phyloP scores from a whole-genome alignment of 2,797 vertebrate species.

The Tauraco hartlaubi region DNA sequence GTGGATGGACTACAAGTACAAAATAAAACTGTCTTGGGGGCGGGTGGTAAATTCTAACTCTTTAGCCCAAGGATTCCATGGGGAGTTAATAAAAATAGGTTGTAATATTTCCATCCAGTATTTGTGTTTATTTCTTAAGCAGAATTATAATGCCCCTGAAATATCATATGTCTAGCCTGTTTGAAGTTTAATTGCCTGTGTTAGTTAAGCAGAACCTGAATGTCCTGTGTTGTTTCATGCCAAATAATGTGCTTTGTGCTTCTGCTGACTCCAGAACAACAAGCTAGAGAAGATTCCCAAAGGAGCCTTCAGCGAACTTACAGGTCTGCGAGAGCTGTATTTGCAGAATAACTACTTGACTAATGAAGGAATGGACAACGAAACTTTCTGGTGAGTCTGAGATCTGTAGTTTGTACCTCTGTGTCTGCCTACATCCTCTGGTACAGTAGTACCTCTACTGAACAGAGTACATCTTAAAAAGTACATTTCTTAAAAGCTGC shows the following conservation, averaged over 20 bases:
- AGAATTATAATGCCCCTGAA: background rate
- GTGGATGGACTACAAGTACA: background rate
- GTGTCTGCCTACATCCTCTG: background rate
- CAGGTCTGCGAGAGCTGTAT: constrained; percentile 91
- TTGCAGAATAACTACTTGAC: constrained; percentile 95
- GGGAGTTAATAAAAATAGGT: background rate
- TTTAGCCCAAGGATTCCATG: background rate
- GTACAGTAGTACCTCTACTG: background rate
- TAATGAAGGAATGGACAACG: constrained; percentile 92
- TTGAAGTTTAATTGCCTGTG: background rate
- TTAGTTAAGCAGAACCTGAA: background rate
- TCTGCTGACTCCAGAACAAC: constrained; percentile 88
- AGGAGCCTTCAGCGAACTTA: constrained; percentile 89
- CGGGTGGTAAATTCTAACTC: background rate
- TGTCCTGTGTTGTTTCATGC: background rate
- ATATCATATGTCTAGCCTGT: background rate
- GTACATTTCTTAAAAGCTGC: background rate
- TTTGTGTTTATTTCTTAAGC: background rate
- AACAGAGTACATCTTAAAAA: background rate
- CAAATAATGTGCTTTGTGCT: background rate
- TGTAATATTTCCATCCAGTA: background rate
- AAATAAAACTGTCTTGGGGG: background rate
- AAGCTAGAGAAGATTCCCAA: constrained; percentile 93
- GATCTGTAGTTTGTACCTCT: background rate
- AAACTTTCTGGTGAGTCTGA: constrained; percentile 92